phyloP scores from a whole-genome alignment of 2,888 invertebrate genomes.

The Heliconius erato region DNA sequence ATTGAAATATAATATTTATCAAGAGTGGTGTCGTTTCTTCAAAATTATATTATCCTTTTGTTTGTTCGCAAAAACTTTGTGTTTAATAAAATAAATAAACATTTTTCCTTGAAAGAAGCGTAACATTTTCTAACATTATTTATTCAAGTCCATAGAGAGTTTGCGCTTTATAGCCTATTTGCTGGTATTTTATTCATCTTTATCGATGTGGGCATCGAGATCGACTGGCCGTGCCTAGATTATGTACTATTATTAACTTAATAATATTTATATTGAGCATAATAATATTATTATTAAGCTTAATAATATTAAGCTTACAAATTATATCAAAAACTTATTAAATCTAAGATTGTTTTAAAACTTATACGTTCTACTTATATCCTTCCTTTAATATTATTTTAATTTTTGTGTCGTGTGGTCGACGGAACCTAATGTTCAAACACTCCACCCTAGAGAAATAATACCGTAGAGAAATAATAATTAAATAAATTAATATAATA shows the following conservation, averaged over 20 bases:
- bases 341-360: neutral
- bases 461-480: no score
- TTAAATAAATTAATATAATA: no score
- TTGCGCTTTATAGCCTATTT: slow-evolving; percentile 21
- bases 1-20: neutral
- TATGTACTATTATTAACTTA: neutral
- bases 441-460: no score
- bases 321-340: neutral
- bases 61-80: neutral
- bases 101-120: slow-evolving; percentile 1
- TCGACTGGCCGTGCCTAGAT: slow-evolving; percentile 1
- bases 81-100: neutral
- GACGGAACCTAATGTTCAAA: no score
- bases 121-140: slow-evolving; percentile 25
- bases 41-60: neutral
- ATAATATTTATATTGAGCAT: no score
- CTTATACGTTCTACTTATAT: no score
- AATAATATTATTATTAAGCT: no score
- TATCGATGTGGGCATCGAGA: slow-evolving; percentile 15
- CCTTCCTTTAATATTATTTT: no score
- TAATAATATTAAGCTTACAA: neutral
- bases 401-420: no score
- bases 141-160: slow-evolving; percentile 23
- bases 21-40: neutral
- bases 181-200: slow-evolving; percentile 24